Percentiles rank a stretch among this genome's conserved stretches.
Conservation (phyloP, 2,888 invertebrate genomes). For the Amiota communis region DNA sequence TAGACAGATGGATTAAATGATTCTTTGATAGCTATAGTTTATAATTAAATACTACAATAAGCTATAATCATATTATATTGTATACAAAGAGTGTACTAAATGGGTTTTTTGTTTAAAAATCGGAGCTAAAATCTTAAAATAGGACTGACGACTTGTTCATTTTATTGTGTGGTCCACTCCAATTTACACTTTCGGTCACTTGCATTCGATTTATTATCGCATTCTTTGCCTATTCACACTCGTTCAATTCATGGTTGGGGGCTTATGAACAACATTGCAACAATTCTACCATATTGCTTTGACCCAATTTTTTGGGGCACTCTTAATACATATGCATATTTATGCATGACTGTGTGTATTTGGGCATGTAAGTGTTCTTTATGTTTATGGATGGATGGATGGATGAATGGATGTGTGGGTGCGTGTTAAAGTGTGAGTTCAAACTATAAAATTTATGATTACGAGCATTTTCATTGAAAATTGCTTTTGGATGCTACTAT, state of each 20-base stretch:
- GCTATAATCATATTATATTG: no score
- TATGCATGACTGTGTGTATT: neutral
- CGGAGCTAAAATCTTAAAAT: no score
- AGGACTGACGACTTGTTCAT: no score
- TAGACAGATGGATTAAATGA: no score
- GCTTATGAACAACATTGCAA: conserved; percentile 37
- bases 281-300: conserved; percentile 47
- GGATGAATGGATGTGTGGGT: neutral
- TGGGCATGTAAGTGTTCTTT: neutral
- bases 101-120: no score
- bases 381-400: neutral
- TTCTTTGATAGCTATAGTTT: no score
- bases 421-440: conserved; percentile 48
- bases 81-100: no score
- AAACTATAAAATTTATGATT: conserved; percentile 63
- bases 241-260: neutral
- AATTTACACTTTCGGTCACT: no score
- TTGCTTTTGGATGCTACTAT: conserved; percentile 32
- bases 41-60: no score
- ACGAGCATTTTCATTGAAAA: conserved; percentile 51
- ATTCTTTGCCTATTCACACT: neutral
- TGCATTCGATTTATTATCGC: no score
- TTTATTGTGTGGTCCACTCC: no score
- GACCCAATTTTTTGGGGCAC: conserved; percentile 38
- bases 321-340: conserved; percentile 37